Conservation (phyloP, 2,797 vertebrate genomes). For the Vipera latastei region DNA sequence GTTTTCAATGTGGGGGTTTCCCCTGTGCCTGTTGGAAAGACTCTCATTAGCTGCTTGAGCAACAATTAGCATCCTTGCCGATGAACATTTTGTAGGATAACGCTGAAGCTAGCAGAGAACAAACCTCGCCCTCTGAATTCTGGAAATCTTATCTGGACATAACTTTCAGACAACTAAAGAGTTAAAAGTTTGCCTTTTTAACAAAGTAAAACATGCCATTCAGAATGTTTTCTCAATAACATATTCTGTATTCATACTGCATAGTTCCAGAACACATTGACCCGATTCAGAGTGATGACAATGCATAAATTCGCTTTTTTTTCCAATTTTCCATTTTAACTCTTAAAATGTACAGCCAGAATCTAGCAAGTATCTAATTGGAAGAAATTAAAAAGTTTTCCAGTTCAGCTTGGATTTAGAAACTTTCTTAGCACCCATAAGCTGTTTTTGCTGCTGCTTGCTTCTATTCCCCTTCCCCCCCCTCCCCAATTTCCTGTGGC, state of each 20-base stretch:
- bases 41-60: background rate
- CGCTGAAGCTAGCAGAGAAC: background rate
- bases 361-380: background rate
- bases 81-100: background rate
- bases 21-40: conserved; percentile 77
- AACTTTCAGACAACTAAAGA: background rate
- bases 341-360: background rate
- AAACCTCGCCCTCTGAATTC: background rate
- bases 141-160: background rate
- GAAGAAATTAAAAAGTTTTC: too few relatives aligned
- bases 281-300: background rate
- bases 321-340: background rate
- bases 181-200: background rate
- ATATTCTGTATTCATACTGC: background rate
- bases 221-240: background rate
- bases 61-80: background rate
- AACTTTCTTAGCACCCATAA: background rate
- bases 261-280: background rate
- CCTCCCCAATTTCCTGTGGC: background rate
- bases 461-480: background rate
- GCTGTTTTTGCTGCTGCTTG: background rate
- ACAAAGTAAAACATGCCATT: background rate
- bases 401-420: too few relatives aligned
- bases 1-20: conserved; percentile 90
- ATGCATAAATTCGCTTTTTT: background rate